These are phyloP conservation scores for Anhinga anhinga DNA, from an alignment of 2,113 vertebrate genomes.

Conservation along the genomic window DNA sequence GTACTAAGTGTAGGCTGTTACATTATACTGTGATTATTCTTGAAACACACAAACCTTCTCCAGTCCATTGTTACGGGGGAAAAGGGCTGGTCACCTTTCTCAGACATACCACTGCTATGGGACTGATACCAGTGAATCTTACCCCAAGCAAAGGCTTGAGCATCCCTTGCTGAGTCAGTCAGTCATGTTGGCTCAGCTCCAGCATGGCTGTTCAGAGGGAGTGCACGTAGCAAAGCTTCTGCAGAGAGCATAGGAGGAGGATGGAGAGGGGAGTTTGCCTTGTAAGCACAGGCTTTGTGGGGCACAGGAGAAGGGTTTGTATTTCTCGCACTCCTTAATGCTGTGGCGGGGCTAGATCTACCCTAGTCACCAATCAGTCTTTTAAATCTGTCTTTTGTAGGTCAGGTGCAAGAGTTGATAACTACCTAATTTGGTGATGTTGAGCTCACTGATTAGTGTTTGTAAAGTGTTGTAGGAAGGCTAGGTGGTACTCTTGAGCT, in stretches of 20 bases:
- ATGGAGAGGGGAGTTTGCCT: neutral
- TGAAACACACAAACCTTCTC: neutral
- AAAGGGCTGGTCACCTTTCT: neutral
- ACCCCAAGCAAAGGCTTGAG: neutral
- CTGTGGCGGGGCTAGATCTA: neutral
- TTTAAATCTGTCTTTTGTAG: neutral
- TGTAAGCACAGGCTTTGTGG: neutral
- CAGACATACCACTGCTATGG: neutral
- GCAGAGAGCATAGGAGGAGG: neutral
- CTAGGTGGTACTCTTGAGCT: constrained; percentile 69
- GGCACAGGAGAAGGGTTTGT: neutral
- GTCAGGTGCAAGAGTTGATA: neutral
- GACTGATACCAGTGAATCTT: neutral
- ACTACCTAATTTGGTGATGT: constrained; percentile 2
- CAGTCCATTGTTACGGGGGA: neutral
- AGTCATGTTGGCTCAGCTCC: neutral
- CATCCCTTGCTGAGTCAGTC: neutral
- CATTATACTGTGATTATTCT: neutral
- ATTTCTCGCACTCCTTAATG: neutral
- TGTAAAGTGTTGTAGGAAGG: constrained; percentile 38
- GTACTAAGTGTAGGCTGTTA: neutral
- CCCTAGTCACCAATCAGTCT: neutral
- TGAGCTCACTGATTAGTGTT: neutral
- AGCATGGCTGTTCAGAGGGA: neutral
- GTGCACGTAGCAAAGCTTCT: neutral